Evolutionary conservation across 2,888 invertebrate genomes (phyloP), one percentile per base, ranked within the genome.

Genomic region (Parasteatoda lunata): DNA sequence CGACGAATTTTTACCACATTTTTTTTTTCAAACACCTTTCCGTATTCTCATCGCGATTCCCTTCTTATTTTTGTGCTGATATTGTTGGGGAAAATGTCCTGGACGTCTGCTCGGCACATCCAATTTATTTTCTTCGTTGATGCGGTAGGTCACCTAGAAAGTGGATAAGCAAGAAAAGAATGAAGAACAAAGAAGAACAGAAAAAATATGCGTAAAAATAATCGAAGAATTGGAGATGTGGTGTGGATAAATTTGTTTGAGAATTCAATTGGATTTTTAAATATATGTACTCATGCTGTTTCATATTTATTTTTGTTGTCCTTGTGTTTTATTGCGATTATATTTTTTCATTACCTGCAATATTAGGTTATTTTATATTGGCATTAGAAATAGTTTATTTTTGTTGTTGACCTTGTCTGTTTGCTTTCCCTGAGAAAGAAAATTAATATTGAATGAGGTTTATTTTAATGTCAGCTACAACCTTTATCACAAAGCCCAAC

Each of bases 161-260:
- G 47, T 13, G 68, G 73, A 81, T 81, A 66, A 78, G 69, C 59
- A 77, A 54, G 54, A 48, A 66, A 52, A 49, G 54, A 47, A 71
- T 5, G 48, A 68, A 8, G 52, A 66, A 73, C 30, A 30, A 49
- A 52, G 30, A 30, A 15, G n/a, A 52, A 9, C 5, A 70, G 49
- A 70, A 64, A 69, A 54, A 49, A 69, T 9, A 51, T 52, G 45
- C 8, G 45, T 7, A n/a, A 54, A 51, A 68, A 54, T 59, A 47
- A 69, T 54, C 70, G 69, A n/a, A 49, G 69, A 65, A 69, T 68
- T 52, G 45, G 15, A 66, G 64, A 49, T 30, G 64, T 15, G 70
- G 79, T 71, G 80, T 52, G 75, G 81, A 81, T 81, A 75, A 81
- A 81, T 81, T 81, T 81, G 81, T 81, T 81, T 81, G 81, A 68